A percentile compares a stretch with the other conserved stretches of the same genome.
Conservation (phyloP, 2,113 vertebrate genomes). For the Lepidothrix coronata region DNA sequence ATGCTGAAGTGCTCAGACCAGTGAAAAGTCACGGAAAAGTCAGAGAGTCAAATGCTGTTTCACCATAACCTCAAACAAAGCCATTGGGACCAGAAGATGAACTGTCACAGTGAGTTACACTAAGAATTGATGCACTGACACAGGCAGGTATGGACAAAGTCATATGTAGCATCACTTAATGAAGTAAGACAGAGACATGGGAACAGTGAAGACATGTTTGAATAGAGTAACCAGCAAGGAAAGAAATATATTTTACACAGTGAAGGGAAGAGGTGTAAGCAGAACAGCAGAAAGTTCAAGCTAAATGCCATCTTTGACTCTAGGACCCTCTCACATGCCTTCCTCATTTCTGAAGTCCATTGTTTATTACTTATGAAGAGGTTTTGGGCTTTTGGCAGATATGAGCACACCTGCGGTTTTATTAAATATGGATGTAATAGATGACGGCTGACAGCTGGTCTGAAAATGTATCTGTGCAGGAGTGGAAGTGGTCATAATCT, state of each 20-base stretch:
- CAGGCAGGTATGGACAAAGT: fast-evolving
- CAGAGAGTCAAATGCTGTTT: not conserved
- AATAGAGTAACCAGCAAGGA: not conserved
- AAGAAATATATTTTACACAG: not conserved
- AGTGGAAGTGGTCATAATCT: not conserved
- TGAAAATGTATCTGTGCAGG: not conserved
- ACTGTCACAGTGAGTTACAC: not conserved
- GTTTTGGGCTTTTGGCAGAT: not conserved
- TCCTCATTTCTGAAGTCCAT: not conserved
- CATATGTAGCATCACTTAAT: not conserved
- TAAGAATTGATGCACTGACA: not conserved
- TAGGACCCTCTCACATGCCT: not conserved
- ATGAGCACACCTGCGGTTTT: fast-evolving
- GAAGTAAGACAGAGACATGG: not conserved
- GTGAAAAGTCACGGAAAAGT: not conserved
- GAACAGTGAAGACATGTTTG: not conserved
- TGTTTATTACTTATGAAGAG: fast-evolving
- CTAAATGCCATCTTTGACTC: not conserved
- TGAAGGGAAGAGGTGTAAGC: not conserved
- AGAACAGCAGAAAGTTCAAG: not conserved
- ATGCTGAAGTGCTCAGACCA: not conserved
- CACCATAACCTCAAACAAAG: not conserved
- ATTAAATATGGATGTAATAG: fast-evolving
- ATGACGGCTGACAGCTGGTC: not conserved
- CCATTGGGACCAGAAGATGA: not conserved